Evolutionary conservation across 1,140 invertebrate species (phyloP).

Genomic region (Brachionus rubens): DNA sequence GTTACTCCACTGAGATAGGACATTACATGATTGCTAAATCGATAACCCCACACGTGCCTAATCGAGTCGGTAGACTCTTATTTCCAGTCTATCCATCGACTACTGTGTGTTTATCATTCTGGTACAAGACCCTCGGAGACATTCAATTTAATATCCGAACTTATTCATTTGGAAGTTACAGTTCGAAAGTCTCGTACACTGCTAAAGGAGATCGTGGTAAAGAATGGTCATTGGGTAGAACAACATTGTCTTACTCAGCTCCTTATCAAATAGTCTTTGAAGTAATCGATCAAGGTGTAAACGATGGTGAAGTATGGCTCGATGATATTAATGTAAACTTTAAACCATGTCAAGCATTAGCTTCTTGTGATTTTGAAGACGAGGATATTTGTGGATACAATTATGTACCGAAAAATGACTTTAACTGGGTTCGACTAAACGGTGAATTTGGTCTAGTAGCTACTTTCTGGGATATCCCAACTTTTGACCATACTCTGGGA

Average conservation of each 20-base stretch:
- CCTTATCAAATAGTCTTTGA: constrained; percentile 45
- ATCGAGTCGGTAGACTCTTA: not conserved
- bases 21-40: constrained; percentile 28
- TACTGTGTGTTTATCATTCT: not conserved
- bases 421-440: constrained; percentile 40
- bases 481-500: constrained; percentile 47
- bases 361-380: constrained; percentile 39
- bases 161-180: constrained; percentile 38
- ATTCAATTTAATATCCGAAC: constrained; percentile 30
- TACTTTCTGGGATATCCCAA: constrained; percentile 48
- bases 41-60: not conserved
- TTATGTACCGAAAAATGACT: constrained; percentile 1
- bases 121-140: constrained; percentile 16
- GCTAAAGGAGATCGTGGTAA: not conserved
- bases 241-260: not conserved
- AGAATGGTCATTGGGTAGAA: constrained; percentile 23
- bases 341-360: constrained; percentile 12
- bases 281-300: not conserved
- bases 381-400: constrained; percentile 4
- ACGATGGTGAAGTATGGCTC: not conserved
- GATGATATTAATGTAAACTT: constrained; percentile 23
- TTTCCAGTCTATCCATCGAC: constrained; percentile 13
- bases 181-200: not conserved
- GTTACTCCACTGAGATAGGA: not conserved
- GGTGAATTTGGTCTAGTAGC: constrained; percentile 1